These are phyloP conservation scores for Fulmarus glacialis DNA, from an alignment of 2,113 vertebrate species.

Conservation along the genomic window DNA sequence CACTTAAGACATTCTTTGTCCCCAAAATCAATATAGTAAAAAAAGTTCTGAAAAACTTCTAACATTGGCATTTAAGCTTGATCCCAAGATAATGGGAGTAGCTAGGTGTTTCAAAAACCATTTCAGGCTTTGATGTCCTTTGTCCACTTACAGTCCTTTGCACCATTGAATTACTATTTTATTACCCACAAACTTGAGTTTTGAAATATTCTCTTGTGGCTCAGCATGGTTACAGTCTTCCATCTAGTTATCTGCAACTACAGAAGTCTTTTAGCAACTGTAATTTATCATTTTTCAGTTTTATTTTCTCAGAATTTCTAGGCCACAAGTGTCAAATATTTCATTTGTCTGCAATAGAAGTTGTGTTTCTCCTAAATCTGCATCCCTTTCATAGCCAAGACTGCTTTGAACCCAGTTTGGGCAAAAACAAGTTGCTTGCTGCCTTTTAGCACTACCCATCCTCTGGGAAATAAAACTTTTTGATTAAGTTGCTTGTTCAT, in stretches of 20 bases:
- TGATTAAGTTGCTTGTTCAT: rapidly evolving
- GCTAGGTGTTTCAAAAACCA: background rate
- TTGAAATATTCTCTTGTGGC: background rate
- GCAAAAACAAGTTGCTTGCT: background rate
- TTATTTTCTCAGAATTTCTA: background rate
- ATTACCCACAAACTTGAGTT: background rate
- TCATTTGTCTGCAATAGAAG: background rate
- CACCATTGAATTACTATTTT: background rate
- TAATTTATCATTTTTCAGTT: background rate
- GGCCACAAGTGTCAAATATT: background rate
- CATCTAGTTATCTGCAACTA: background rate
- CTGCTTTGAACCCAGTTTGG: background rate
- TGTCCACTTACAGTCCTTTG: background rate
- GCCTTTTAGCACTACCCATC: background rate
- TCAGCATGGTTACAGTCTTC: background rate
- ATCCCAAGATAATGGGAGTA: background rate
- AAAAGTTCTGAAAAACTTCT: background rate
- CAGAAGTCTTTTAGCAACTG: background rate
- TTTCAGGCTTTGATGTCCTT: background rate
- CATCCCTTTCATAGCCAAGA: background rate
- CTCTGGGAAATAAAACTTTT: background rate
- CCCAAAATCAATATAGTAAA: background rate
- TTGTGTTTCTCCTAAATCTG: background rate
- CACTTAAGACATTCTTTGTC: background rate
- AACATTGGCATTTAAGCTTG: background rate